These are phyloP conservation scores for Rhyacichthys aspro DNA, from an alignment of 2,797 vertebrate species.

Conservation along the genomic window DNA sequence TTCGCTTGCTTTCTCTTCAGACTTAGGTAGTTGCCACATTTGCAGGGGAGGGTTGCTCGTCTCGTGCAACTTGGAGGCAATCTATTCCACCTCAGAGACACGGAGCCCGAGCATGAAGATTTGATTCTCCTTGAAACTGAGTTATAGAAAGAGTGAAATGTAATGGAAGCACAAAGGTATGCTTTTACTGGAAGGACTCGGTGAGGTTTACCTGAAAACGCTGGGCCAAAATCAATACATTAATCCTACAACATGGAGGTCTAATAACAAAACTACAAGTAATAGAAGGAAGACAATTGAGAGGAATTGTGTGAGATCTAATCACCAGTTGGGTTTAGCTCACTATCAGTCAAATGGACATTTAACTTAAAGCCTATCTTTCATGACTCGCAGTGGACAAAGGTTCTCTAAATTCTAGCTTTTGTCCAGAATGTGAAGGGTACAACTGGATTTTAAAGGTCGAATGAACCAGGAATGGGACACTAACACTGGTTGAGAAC, in stretches of 20 bases:
- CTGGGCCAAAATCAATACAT: conserved; percentile 54
- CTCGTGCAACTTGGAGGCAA: conserved; percentile 75
- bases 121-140: conserved; percentile 27
- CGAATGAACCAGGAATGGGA: neutral
- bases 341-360: conserved; percentile 25
- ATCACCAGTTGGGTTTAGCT: conserved; percentile 6
- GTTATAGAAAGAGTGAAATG: conserved; percentile 8
- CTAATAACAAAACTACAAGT: conserved; percentile 26
- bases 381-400: too few species aligned
- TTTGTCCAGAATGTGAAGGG: too few species aligned
- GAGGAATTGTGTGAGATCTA: conserved; percentile 18
- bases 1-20: conserved; percentile 52
- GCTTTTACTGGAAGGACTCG: conserved; percentile 7
- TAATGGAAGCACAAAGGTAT: conserved; percentile 33
- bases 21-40: conserved; percentile 59
- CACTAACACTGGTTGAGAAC: too few species aligned
- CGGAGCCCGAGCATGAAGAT: conserved; percentile 27
- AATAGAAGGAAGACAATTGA: conserved; percentile 37
- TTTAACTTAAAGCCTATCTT: conserved; percentile 8
- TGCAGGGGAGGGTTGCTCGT: conserved; percentile 56
- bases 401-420: too few species aligned
- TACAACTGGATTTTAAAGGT: neutral
- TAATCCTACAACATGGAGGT: conserved; percentile 30
- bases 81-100: conserved; percentile 39
- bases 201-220: conserved; percentile 7